Percentiles rank a stretch among this genome's conserved stretches.
Conservation (phyloP, 2,888 invertebrate species). For the Bugula neritina region DNA sequence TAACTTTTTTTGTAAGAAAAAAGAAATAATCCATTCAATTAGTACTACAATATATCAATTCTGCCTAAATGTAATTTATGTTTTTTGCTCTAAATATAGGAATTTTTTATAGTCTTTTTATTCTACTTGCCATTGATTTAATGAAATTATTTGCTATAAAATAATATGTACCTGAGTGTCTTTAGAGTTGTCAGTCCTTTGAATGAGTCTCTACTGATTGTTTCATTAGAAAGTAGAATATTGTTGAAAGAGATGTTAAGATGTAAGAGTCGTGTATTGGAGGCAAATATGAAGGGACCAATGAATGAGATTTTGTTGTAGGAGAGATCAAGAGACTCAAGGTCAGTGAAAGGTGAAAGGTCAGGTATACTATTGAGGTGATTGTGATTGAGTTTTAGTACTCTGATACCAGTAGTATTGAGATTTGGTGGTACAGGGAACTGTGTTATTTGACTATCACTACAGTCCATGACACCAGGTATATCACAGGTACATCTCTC, state of each 20-base stretch:
- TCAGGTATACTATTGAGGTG: neutral
- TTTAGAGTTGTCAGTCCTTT: slow-evolving; percentile 9
- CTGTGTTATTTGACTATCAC: neutral
- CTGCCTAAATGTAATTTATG: no score
- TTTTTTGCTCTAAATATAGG: no score
- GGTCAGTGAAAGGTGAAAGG: neutral
- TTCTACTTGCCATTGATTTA: no score
- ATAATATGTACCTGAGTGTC: slow-evolving; percentile 16
- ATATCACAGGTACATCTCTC: neutral
- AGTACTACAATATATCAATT: no score
- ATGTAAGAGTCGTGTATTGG: neutral
- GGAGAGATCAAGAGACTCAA: slow-evolving; percentile 6
- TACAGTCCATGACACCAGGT: neutral
- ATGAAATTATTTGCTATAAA: no score
- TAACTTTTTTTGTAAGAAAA: no score
- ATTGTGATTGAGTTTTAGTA: slow-evolving; percentile 8
- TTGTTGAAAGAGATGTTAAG: slow-evolving; percentile 14
- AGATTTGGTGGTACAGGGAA: neutral
- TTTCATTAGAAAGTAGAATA: neutral
- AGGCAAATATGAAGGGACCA: neutral
- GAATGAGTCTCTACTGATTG: neutral
- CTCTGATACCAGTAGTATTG: neutral
- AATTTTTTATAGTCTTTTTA: no score
- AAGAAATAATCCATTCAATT: no score
- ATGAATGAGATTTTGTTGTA: slow-evolving; percentile 1